These are phyloP conservation scores for Drosophila quadrilineata DNA, from an alignment of 1,140 invertebrate species.

Conservation along the genomic window DNA sequence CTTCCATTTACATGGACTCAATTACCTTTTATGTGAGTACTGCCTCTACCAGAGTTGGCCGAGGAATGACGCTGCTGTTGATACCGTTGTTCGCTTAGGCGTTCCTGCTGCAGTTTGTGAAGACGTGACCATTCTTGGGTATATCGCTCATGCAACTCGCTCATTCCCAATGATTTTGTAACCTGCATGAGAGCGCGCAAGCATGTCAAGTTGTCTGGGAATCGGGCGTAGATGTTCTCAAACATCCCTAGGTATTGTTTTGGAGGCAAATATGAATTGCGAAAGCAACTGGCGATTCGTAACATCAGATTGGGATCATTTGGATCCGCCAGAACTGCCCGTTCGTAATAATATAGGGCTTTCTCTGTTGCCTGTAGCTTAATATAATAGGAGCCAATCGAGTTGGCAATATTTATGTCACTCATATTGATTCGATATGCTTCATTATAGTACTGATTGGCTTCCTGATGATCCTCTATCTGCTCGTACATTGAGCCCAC, in stretches of 20 bases:
- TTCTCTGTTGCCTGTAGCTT: conserved; percentile 94
- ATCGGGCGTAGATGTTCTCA: conserved; percentile 88
- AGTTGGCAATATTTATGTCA: conserved; percentile 94
- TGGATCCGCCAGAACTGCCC: conserved; percentile 93
- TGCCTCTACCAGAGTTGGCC: conserved; percentile 80
- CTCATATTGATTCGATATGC: conserved; percentile 94
- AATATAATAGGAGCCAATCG: conserved; percentile 95
- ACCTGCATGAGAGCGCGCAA: conserved; percentile 93
- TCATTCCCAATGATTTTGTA: conserved; percentile 84
- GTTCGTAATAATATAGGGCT: conserved; percentile 93
- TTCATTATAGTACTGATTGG: conserved; percentile 96
- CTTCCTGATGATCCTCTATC: conserved; percentile 94
- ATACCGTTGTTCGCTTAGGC: conserved; percentile 86
- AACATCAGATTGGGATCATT: conserved; percentile 92
- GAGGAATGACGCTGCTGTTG: conserved; percentile 84
- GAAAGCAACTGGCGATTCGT: conserved; percentile 91
- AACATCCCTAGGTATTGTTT: conserved; percentile 91
- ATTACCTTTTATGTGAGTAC: conserved; percentile 74
- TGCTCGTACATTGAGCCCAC: conserved; percentile 92
- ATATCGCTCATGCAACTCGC: conserved; percentile 88
- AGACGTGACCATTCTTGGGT: conserved; percentile 90
- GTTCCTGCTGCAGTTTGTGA: conserved; percentile 83
- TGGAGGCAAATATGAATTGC: conserved; percentile 90
- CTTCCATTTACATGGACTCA: not conserved
- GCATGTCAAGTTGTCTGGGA: conserved; percentile 94